Percentiles rank a stretch among this genome's conserved stretches.
These are phyloP conservation scores for Drosophila serrata DNA, from an alignment of 1,140 invertebrate species.

Conservation along the genomic window DNA sequence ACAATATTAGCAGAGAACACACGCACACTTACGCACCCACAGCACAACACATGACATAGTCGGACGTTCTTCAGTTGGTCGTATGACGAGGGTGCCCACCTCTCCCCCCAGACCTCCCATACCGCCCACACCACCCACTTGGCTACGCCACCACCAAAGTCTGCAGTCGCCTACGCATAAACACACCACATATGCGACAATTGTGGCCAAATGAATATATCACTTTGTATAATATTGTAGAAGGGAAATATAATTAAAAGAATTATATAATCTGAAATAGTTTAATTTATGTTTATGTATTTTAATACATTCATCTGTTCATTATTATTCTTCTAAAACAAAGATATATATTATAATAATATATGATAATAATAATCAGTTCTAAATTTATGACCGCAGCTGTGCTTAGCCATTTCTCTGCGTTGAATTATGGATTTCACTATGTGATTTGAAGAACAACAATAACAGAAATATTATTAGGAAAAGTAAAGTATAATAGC, in stretches of 20 bases:
- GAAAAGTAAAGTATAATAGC: constrained; percentile 31
- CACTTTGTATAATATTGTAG: too few relatives aligned
- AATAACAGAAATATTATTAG: constrained; percentile 15
- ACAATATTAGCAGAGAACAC: constrained; percentile 7
- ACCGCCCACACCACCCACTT: constrained; percentile 12
- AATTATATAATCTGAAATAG: too few relatives aligned
- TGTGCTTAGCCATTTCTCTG: constrained; percentile 7
- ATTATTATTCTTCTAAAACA: too few relatives aligned
- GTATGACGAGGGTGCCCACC: constrained; percentile 31
- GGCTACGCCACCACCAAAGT: constrained; percentile 13
- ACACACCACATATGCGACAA: constrained; percentile 12
- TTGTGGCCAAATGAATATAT: constrained; percentile 7
- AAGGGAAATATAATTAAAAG: too few relatives aligned
- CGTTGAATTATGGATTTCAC: constrained; percentile 20
- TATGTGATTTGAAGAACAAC: constrained; percentile 39
- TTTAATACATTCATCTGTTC: too few relatives aligned
- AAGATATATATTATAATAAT: too few relatives aligned
- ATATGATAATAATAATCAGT: too few relatives aligned
- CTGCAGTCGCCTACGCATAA: constrained; percentile 47
- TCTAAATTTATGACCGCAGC: neutral
- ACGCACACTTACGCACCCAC: constrained; percentile 29
- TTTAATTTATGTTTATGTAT: too few relatives aligned
- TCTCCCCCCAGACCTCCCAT: neutral
- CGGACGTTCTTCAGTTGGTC: constrained; percentile 26
- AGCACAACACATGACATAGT: constrained; percentile 40